Evolutionary conservation across 2,888 invertebrate species (phyloP), one percentile per base, ranked within the genome.

Genomic region (Psococerastis gibbosa): DNA sequence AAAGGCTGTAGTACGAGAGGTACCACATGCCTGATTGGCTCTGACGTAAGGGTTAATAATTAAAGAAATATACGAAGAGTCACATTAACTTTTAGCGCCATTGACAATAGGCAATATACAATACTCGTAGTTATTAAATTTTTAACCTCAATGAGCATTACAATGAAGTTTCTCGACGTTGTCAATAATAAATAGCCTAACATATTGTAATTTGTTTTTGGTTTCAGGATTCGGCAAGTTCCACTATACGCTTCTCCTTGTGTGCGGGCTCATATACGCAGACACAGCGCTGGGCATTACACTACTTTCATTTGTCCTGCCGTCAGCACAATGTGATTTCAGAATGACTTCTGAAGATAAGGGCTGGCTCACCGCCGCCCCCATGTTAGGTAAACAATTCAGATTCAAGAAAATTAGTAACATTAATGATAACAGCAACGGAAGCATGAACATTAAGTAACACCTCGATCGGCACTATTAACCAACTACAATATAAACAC

Each of bases 211-310:
- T 41, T 46, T 4, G 43, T 47, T 27, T 47, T 46, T 47, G 46
- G 34, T 60, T 62, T 5, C 65, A 76, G 85, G 83, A 50, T 83
- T 82, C 63, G 87, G 87, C 46, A 75, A 73, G 57, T 87, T 85
- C 63, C 85, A 87, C 60, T 74, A 75, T 57, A 69, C 74, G 52
- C 64, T 87, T 51, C 62, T 84, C 58, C 68, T 78, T 45, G 62
- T 85, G 60, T 77, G 78, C 54, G 84, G 84, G 17, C 65, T 83
- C 56, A 83, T 85, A 49, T 84, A 83, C 58, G 66, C 82, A 51
- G 82, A 83, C 64, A 82, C 83, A 35, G 83, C 85, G 44, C 72
- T 87, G 50, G 83, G 79, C 23, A 76, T 80, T 54, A 78, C 78
- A 42, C 81, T 76, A 51, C 70, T 85, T 48, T 84, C 84, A 34